Base-by-base conservation (phyloP, 2,113 vertebrate species). In the Leptodactylus fuscus region DNA sequence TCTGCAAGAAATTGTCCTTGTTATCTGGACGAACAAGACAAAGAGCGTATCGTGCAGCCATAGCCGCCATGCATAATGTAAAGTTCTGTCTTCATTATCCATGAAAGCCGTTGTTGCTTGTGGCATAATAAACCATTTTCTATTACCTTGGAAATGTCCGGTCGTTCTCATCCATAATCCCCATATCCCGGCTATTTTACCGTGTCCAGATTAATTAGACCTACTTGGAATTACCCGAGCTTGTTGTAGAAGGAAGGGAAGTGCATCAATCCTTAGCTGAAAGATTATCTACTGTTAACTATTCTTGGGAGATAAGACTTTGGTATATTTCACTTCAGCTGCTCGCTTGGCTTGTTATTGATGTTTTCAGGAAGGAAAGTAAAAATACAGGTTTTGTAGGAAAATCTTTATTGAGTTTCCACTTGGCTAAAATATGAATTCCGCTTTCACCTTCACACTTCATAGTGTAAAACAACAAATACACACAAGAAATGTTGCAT, bases 91-190 rank as follows among this genome's bases (percentile, higher is more conserved):
- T 36, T 69, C 34, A 36, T 69, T 69, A 69, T 69, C 65, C 18
- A 5, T n/a, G 62, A 36, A 9, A 69, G 65, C n/a, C 36, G 24
- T n/a, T n/a, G 58, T 44, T n/a, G 38, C 34, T 22, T 0, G 36
- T 44, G 44, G 38, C 32, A 71, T 71, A 41, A 73, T 41, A 73
- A 73, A 24, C 18, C 65, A 46, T 73, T 22, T 44, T 38, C 36
- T 6, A 46, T 73, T 24, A 20, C 38, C 70, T 13, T 44, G 36
- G 22, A 46, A 38, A 41, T 38, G 22, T 73, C 22, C n/a, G 44
- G 70, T 41, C 13, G 10, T 73, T 73, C 36, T 73, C 70, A 46
- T 73, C 13, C 24, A 73, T 73, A 24, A 73, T 73, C 36, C 22
- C 38, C 16, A 2, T 15, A 44, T 73, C 70, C 70, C 41, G 69